Base-by-base conservation (phyloP, 2,888 invertebrate species). In the Lamproptera curius region DNA sequence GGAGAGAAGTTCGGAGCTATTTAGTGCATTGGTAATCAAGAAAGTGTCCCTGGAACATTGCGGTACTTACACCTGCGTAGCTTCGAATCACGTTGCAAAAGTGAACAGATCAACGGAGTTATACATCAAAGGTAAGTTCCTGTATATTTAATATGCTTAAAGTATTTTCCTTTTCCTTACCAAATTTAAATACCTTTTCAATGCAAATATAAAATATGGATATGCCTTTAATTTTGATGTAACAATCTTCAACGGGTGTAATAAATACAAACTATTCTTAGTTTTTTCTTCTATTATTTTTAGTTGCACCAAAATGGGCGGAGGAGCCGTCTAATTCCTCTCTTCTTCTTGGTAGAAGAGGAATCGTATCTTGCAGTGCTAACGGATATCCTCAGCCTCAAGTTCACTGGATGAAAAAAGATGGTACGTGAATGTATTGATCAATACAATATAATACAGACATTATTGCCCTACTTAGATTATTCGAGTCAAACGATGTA, bases 381-480 rank as follows among this genome's bases (percentile, higher is more conserved):
- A 92, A 91, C 60, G 95, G 95, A 42, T 95, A 93, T 73, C 95
- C 95, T 8, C 90, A 91, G 58, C 95, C 95, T 2, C 90, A 90
- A 67, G 91, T 93, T 52, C 91, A 91, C 55, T 93, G 93, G 93
- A 91, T 93, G 77, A 93, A 93, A 70, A 93, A 93, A 68, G 91
- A 92, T 74, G 91, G 92, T 92, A 80, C 70, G 10, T 20, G 4
- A 6, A 20, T 6, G 3, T 20, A 20, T 20, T 20, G 20, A 20
- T 3, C 20, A n/a, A n/a, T n/a, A n/a, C n/a, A n/a, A n/a, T n/a
- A n/a, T n/a, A n/a, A n/a, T n/a, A n/a, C n/a, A n/a, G n/a, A n/a
- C n/a, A n/a, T n/a, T n/a, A n/a, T n/a, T n/a, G n/a, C n/a, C n/a
- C n/a, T n/a, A n/a, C n/a, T n/a, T n/a, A n/a, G n/a, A n/a, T n/a